Evolutionary conservation across 2,888 invertebrate genomes (phyloP).

Genomic region (Syritta pipiens): DNA sequence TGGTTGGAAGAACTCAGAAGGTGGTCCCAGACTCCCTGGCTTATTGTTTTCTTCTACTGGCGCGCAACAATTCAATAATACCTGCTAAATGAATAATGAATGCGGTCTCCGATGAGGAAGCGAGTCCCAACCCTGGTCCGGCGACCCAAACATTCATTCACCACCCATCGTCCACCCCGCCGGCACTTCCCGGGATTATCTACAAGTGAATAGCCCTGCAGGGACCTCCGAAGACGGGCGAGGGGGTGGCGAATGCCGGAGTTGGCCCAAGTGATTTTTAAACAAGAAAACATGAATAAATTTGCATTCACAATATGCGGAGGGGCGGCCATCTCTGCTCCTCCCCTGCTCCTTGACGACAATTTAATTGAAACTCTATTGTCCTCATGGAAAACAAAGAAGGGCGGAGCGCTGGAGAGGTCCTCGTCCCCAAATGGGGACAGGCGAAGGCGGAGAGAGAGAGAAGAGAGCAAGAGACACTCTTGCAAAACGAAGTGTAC

Average conservation of each 20-base stretch:
- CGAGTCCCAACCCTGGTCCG: slow-evolving; percentile 1
- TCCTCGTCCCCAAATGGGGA: neutral
- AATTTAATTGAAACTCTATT: slow-evolving; percentile 70
- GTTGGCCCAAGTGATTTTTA: slow-evolving; percentile 65
- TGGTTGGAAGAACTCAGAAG: too few species aligned
- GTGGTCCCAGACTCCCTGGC: neutral
- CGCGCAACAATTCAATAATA: slow-evolving; percentile 64
- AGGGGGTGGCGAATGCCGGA: neutral
- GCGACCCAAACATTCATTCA: slow-evolving; percentile 6
- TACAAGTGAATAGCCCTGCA: slow-evolving; percentile 13
- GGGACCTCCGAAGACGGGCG: neutral
- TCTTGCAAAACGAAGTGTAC: slow-evolving; percentile 43
- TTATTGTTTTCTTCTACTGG: slow-evolving; percentile 44
- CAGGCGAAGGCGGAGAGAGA: neutral
- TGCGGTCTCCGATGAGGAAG: slow-evolving; percentile 39
- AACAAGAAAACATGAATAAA: slow-evolving; percentile 69
- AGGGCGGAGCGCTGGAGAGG: slow-evolving; percentile 27
- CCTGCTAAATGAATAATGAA: slow-evolving; percentile 66
- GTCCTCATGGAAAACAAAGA: slow-evolving; percentile 63
- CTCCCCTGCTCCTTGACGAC: slow-evolving; percentile 55
- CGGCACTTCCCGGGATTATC: slow-evolving; percentile 53
- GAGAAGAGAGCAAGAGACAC: slow-evolving; percentile 6
- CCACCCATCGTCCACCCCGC: slow-evolving; percentile 22
- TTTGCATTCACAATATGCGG: slow-evolving; percentile 54
- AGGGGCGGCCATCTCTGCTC: slow-evolving; percentile 8